Percentiles rank a stretch among this genome's conserved stretches.
phyloP scores from a whole-genome alignment of 2,888 invertebrate genomes.

The Caenorhabditis sp. region DNA sequence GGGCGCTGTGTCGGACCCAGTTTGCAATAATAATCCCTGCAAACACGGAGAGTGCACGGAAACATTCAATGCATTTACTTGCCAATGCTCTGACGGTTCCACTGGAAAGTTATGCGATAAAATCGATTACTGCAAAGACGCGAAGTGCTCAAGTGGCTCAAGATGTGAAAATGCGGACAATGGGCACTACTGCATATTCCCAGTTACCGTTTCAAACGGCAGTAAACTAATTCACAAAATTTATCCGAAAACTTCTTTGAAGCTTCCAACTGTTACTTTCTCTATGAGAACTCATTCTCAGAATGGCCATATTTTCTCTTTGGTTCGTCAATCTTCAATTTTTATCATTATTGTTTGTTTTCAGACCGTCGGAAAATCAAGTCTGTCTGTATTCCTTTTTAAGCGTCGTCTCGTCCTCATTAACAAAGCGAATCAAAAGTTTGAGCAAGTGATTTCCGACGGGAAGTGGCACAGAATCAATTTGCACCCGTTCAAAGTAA shows the following conservation, averaged over 20 bases:
- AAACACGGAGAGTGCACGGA: conserved; percentile 91
- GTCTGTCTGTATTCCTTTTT: conserved; percentile 40
- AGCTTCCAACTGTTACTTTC: conserved; percentile 47
- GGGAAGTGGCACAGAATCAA: conserved; percentile 66
- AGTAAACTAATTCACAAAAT: conserved; percentile 56
- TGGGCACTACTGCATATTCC: conserved; percentile 69
- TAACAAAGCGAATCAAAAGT: conserved; percentile 40
- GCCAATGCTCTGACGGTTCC: conserved; percentile 70
- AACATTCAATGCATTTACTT: conserved; percentile 83
- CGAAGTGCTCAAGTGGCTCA: conserved; percentile 65
- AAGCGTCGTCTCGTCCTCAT: conserved; percentile 55
- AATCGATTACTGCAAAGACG: conserved; percentile 68
- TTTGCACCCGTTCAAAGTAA: conserved; percentile 54
- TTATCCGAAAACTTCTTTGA: conserved; percentile 13
- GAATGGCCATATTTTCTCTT: conserved; percentile 61
- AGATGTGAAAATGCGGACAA: conserved; percentile 68
- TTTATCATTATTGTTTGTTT: background rate
- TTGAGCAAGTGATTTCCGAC: conserved; percentile 58
- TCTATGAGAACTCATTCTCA: conserved; percentile 61
- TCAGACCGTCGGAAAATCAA: conserved; percentile 31
- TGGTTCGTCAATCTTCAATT: conserved; percentile 39
- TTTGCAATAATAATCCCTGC: conserved; percentile 83
- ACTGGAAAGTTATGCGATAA: conserved; percentile 66
- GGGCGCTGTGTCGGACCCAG: conserved; percentile 75
- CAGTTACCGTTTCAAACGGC: conserved; percentile 65